Evolutionary conservation across 2,113 vertebrate genomes (phyloP), one percentile per base, ranked within the genome.

Genomic region (Melospiza georgiana): DNA sequence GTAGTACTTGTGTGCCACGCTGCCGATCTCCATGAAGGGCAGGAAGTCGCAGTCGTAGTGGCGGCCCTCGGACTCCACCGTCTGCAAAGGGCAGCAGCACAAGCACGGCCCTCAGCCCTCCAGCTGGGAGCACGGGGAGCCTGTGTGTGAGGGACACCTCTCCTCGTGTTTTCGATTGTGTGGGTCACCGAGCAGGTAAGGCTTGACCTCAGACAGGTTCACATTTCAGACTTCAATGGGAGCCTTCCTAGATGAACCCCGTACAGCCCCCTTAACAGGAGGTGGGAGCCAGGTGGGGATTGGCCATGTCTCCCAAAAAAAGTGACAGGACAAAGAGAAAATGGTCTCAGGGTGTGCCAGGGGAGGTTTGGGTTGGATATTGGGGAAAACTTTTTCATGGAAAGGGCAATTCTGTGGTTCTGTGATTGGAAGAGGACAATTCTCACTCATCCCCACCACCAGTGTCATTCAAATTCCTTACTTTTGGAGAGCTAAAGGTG

Each of bases 1-100:
- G 88, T 99, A 99, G 96, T 98, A 99, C 75, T 99, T 99, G 94
- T 99, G 99, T 35, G 98, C 98, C 85, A 99, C 99, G 2, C 98
- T 99, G 51, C 99, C 99, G 0, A 99, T 96, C 97, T 99, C 99
- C 98, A 99, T 99, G 97, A 99, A 99, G 37, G 99, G 99, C 66
- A 99, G 97, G 35, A 98, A 97, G 43, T 99, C 99, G 19, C 99
- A 99, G 15, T 99, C 98, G 6, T 99, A 99, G 96, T 98, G 97
- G 5, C 99, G 99, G 9, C 99, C 99, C 91, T 99, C 99, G 0
- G 99, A 99, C 61, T 99, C 99, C 23, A 52, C 37, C 1, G 97
- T 99, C 99, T 99, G 77, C 33, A 59, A 77, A 75, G 66, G 88
- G 28, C 28, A 87, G n/a, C 17, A 55, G 73, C 44, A 80, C 27